These are phyloP conservation scores for Rambutsinella grinnellia DNA, from an alignment of 2,888 invertebrate genomes.

Conservation along the genomic window DNA sequence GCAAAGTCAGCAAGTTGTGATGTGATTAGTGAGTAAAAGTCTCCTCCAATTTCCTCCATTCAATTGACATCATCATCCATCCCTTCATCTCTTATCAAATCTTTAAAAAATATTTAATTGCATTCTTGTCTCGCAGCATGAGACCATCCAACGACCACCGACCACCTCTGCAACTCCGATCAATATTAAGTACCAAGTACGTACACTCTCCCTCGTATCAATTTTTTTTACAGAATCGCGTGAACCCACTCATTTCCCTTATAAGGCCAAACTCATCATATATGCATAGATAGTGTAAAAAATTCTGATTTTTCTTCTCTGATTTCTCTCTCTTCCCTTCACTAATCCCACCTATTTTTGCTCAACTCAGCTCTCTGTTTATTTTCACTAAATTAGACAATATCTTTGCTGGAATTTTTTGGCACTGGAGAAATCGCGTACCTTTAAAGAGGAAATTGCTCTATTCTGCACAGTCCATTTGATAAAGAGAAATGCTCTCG, in stretches of 20 bases:
- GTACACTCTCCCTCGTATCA: constrained; percentile 10
- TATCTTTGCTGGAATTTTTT: constrained; percentile 10
- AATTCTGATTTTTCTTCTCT: constrained; percentile 23
- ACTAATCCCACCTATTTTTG: constrained; percentile 16
- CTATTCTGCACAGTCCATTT: constrained; percentile 49
- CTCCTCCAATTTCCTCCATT: too few species aligned
- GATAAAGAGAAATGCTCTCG: constrained; percentile 11
- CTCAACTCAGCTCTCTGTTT: constrained; percentile 1
- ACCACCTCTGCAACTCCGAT: constrained; percentile 17
- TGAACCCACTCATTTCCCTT: constrained; percentile 38
- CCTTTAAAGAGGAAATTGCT: constrained; percentile 43
- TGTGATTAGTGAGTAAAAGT: too few species aligned
- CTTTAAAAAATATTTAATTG: neutral
- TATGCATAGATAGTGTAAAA: too few species aligned
- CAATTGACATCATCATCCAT: too few species aligned
- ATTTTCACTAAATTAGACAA: neutral
- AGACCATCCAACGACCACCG: neutral
- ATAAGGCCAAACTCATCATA: too few species aligned
- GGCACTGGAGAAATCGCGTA: constrained; percentile 11
- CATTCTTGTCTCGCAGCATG: too few species aligned
- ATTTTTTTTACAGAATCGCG: constrained; percentile 32
- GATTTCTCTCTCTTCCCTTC: constrained; percentile 30
- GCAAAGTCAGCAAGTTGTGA: too few species aligned
- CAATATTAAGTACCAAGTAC: constrained; percentile 56
- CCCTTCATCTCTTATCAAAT: neutral